Evolutionary conservation across 2,113 vertebrate species (phyloP), one percentile per base, ranked within the genome.

Genomic region (Saimiri boliviensis): DNA sequence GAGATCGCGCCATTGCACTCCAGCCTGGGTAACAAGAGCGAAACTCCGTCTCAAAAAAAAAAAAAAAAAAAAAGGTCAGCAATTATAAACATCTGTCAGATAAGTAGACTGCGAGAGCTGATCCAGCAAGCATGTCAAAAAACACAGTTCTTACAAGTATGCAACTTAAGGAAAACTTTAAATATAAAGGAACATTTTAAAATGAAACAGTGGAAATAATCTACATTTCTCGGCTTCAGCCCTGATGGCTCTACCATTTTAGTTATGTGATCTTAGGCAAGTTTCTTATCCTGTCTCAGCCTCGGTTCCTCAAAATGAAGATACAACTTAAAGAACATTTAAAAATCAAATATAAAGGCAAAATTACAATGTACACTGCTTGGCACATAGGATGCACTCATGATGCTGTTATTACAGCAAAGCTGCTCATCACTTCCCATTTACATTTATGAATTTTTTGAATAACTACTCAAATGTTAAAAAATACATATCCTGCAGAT

Each of bases 131-230:
- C 16, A 92, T 21, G 30, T 54, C 17, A 80, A 95, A 97, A 82
- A 89, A 92, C 16, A 56, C 0, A 94, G n/a, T 35, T 86, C 47
- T 93, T 84, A 89, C 19, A 86, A 82, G 47, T 54, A 58, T 4
- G 35, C 7, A 77, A 79, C 54, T 80, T 88, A 30, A 80, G 82
- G 40, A 95, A 84, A 91, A 89, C 35, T 85, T 95, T 21, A 90
- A 63, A 83, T 47, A 95, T 76, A 89, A 96, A 77, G n/a, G 95
- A 76, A 56, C 21, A 86, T 71, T 86, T 96, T 21, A 47, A 94
- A 94, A 89, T 68, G 30, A 89, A 37, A 91, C 1, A 60, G 56
- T 70, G 21, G 74, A 86, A 89, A 37, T 83, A 91, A 93, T 56
- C 37, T 68, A 54, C 23, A 91, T 81, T 88, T 92, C 54, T 52